A percentile compares a stretch with the other conserved stretches of the same genome.
Evolutionary conservation across 2,888 invertebrate species (phyloP).

Genomic region (Priocnemis perturbator): DNA sequence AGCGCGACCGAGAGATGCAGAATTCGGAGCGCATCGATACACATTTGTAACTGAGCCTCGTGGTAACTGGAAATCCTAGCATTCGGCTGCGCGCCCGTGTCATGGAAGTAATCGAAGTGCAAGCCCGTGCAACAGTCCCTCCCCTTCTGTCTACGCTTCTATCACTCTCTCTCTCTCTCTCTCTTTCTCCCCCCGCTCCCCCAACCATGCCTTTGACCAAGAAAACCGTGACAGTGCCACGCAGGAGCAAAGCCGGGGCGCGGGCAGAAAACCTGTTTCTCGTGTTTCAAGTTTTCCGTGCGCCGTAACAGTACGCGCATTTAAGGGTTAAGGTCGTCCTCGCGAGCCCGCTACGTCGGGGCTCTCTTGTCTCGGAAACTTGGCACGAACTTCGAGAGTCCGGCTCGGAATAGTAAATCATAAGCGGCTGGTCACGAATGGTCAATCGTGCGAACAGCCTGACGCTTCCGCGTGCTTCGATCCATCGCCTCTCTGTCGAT

Average conservation of each 20-base stretch:
- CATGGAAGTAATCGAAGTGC: slow-evolving; percentile 12
- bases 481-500: no score
- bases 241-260: not conserved
- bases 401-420: slow-evolving; percentile 34
- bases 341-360: not conserved
- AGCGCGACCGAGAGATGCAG: not conserved
- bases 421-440: slow-evolving; percentile 7
- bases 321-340: slow-evolving; percentile 58
- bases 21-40: not conserved
- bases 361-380: slow-evolving; percentile 27
- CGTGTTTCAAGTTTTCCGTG: slow-evolving; percentile 53
- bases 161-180: slow-evolving; percentile 8
- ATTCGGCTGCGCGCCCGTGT: not conserved
- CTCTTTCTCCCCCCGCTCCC: not conserved
- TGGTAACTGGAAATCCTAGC: slow-evolving; percentile 37
- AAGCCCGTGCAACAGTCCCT: not conserved
- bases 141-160: slow-evolving; percentile 1
- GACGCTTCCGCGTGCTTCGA: no score
- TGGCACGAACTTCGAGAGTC: slow-evolving; percentile 14
- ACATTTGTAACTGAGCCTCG: slow-evolving; percentile 1
- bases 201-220: slow-evolving; percentile 22
- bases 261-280: slow-evolving; percentile 49
- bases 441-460: no score
- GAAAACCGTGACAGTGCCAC: slow-evolving; percentile 36
- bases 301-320: slow-evolving; percentile 51